A percentile compares a stretch with the other conserved stretches of the same genome.
These are phyloP conservation scores for Sander vitreus DNA, from an alignment of 2,113 vertebrate species.

Conservation along the genomic window DNA sequence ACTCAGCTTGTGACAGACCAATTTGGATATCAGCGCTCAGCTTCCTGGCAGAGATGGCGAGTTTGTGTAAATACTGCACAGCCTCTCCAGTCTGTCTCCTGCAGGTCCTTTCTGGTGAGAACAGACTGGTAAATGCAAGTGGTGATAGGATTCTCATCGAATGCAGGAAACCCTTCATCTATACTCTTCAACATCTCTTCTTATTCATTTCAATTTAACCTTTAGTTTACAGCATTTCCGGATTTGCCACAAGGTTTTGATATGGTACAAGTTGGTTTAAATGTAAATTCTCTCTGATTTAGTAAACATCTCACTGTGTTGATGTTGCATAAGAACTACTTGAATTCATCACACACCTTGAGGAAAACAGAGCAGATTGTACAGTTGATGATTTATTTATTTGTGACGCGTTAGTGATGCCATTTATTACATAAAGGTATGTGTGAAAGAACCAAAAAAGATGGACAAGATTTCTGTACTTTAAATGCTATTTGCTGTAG, in stretches of 20 bases:
- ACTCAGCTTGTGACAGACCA: constrained; percentile 34
- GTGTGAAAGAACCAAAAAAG: constrained; percentile 27
- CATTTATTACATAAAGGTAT: constrained; percentile 39
- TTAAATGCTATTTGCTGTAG: constrained; percentile 7
- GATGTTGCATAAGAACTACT: neutral
- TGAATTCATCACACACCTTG: neutral
- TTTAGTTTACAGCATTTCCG: no score
- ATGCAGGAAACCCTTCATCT: neutral
- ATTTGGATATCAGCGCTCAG: constrained; percentile 25
- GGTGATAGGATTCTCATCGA: neutral
- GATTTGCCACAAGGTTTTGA: no score
- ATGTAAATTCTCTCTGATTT: constrained; percentile 1
- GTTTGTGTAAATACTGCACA: constrained; percentile 57
- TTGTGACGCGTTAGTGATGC: constrained; percentile 25
- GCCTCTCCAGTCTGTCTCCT: constrained; percentile 49
- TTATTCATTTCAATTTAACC: no score
- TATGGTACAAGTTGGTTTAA: neutral
- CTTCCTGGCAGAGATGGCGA: constrained; percentile 41
- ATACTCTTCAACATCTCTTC: neutral
- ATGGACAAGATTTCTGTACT: neutral
- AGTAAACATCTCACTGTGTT: neutral
- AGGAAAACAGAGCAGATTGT: constrained; percentile 15
- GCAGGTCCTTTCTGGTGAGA: constrained; percentile 16
- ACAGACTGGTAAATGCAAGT: constrained; percentile 18
- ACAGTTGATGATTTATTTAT: constrained; percentile 50